phyloP scores from a whole-genome alignment of 1,140 invertebrate species.

The Zaprionus vittiger region DNA sequence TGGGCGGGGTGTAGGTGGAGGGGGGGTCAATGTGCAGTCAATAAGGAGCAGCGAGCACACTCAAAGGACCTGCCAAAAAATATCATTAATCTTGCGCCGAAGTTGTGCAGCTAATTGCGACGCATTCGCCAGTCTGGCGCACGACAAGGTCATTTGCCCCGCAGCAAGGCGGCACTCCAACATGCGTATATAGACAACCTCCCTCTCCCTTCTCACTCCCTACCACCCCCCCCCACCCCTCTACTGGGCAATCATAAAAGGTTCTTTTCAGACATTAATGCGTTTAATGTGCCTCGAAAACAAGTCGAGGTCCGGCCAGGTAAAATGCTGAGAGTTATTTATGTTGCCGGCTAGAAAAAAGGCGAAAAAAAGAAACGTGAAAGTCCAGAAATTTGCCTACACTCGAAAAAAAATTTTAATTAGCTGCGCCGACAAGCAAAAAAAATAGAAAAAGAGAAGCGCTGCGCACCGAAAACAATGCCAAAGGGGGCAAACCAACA shows the following conservation, averaged over 20 bases:
- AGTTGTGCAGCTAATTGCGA: slow-evolving; percentile 78
- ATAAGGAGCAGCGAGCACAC: slow-evolving; percentile 65
- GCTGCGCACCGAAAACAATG: slow-evolving; percentile 36
- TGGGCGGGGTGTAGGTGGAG: background rate
- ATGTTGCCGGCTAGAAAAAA: slow-evolving; percentile 46
- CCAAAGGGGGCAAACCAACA: slow-evolving; percentile 47
- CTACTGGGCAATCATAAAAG: slow-evolving; percentile 54
- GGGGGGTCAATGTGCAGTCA: slow-evolving; percentile 41
- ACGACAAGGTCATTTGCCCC: slow-evolving; percentile 50
- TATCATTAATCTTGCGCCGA: slow-evolving; percentile 73
- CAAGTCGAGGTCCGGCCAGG: slow-evolving; percentile 45
- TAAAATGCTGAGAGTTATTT: slow-evolving; percentile 70
- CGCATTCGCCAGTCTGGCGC: slow-evolving; percentile 63
- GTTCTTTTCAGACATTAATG: slow-evolving; percentile 58
- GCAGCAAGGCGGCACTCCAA: slow-evolving; percentile 19
- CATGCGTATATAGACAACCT: background rate
- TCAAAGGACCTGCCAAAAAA: slow-evolving; percentile 50
- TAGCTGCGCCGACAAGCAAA: slow-evolving; percentile 59
- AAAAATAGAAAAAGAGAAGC: slow-evolving; percentile 25
- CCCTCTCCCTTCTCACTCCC: background rate
- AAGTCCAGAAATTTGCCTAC: slow-evolving; percentile 66
- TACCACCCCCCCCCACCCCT: slow-evolving; percentile 21
- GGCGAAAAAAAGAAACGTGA: background rate
- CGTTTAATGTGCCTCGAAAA: slow-evolving; percentile 58
- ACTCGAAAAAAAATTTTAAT: slow-evolving; percentile 76